phyloP scores from a whole-genome alignment of 2,113 vertebrate species.

The Dasyornis broadbenti region DNA sequence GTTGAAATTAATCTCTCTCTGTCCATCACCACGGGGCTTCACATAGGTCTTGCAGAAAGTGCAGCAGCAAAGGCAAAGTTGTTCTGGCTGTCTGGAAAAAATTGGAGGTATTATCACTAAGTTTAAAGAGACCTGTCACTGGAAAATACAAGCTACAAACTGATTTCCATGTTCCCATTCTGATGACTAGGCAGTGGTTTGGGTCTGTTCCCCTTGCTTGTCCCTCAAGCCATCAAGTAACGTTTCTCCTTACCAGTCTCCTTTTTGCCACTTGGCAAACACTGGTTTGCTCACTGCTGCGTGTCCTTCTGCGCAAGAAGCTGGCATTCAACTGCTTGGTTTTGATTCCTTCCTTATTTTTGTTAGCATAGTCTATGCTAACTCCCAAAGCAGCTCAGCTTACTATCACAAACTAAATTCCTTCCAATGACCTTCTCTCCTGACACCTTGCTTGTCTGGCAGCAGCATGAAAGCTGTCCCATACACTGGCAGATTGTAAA shows the following conservation, averaged over 20 bases:
- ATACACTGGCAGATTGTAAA: not conserved
- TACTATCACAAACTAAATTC: not conserved
- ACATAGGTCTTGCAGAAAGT: not conserved
- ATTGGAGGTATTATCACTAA: not conserved
- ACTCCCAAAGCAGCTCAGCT: not conserved
- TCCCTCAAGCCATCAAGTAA: not conserved
- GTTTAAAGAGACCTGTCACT: not conserved
- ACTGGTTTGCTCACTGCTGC: not conserved
- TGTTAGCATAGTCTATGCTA: not conserved
- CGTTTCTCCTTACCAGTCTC: not conserved
- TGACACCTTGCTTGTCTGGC: not conserved
- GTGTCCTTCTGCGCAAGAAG: not conserved
- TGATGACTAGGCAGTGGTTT: not conserved
- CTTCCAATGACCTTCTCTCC: not conserved
- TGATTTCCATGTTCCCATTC: not conserved
- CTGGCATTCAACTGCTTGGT: not conserved
- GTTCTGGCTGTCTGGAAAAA: not conserved
- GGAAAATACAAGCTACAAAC: not conserved
- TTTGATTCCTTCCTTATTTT: not conserved
- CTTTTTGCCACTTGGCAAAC: not conserved
- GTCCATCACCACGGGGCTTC: not conserved
- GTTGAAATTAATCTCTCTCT: constrained; percentile 16
- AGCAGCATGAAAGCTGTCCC: not conserved
- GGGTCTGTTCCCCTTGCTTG: not conserved
- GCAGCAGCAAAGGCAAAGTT: not conserved